Evolutionary conservation across 2,888 invertebrate species (phyloP), one percentile per base, ranked within the genome.

Genomic region (Syrphus vitripennis): DNA sequence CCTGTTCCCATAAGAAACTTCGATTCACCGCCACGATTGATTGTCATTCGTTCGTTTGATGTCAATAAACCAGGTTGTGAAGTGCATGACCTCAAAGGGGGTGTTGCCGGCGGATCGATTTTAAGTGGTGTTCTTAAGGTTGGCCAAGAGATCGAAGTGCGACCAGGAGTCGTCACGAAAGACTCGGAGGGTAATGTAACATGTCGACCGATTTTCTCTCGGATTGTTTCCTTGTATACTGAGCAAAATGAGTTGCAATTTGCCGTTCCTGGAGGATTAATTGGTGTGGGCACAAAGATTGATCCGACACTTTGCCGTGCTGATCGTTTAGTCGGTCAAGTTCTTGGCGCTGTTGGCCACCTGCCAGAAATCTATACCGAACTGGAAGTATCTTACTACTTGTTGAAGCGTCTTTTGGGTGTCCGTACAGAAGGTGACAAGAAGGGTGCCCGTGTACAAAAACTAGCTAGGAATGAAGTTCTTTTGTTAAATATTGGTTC

Each of bases 1-100:
- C 99, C 99, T 0, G 96, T 99, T 72, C 99, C 99, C 6, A 92
- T 97, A 88, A 94, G 99, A 80, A 99, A 99, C 92, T 99, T 99
- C 92, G 96, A 97, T 10, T 97, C 98, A 0, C 95, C 97, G 86
- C 99, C 99, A 6, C 95, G 98, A 87, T 95, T 99, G 91, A 99
- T 99, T 91, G 97, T 98, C 53, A 97, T 98, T 90, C 95, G 97
- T 89, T 99, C 99, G 4, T 99, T 99, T 93, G 99, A 99, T 93
- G 99, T 99, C 2, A 99, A 99, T 93, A 99, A 99, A 93, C 99
- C 99, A 4, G 99, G 99, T 55, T 99, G 98, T 92, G 99, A 99
- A 93, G 99, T 99, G 7, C 97, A 98, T 89, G 99, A 99, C 93
- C 94, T 99, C 76, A 97, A 98, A 91, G 99, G 99, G 45, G 99